Percentiles rank a stretch among this genome's conserved stretches.
These are phyloP conservation scores for Abramis brama DNA, from an alignment of 2,113 vertebrate genomes.

Conservation along the genomic window DNA sequence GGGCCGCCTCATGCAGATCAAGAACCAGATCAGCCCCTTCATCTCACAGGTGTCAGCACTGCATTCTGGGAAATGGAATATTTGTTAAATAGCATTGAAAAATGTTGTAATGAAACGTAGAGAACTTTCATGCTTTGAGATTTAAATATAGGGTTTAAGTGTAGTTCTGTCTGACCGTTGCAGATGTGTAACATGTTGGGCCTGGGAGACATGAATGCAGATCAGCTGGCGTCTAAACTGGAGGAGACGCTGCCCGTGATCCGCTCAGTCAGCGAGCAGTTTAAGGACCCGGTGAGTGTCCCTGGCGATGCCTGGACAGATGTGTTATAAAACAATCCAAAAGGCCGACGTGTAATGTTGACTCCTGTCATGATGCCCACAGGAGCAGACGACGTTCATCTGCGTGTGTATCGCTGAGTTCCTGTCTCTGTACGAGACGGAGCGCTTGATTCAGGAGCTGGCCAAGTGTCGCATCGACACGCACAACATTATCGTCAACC, in stretches of 20 bases:
- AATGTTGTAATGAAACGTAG: neutral
- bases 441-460: constrained; percentile 92
- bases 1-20: constrained; percentile 96
- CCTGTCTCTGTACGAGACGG: constrained; percentile 92
- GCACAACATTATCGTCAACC: constrained; percentile 95
- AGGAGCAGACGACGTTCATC: constrained; percentile 96
- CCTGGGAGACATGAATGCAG: constrained; percentile 93
- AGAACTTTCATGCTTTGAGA: too few species aligned
- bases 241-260: constrained; percentile 93
- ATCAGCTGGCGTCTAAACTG: constrained; percentile 92
- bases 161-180: neutral
- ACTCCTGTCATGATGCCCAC: neutral
- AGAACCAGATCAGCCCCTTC: constrained; percentile 98
- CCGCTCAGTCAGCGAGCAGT: constrained; percentile 94
- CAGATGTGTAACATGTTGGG: constrained; percentile 98
- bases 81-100: neutral
- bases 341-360: neutral
- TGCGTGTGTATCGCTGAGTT: constrained; percentile 95
- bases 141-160: neutral
- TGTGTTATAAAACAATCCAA: neutral
- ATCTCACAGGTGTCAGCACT: constrained; percentile 86
- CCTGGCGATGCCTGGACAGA: neutral
- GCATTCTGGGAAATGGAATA: neutral
- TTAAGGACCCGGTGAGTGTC: constrained; percentile 89
- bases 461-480: constrained; percentile 95